Conservation (phyloP, 2,888 invertebrate genomes). For the Pyrrhia umbra region DNA sequence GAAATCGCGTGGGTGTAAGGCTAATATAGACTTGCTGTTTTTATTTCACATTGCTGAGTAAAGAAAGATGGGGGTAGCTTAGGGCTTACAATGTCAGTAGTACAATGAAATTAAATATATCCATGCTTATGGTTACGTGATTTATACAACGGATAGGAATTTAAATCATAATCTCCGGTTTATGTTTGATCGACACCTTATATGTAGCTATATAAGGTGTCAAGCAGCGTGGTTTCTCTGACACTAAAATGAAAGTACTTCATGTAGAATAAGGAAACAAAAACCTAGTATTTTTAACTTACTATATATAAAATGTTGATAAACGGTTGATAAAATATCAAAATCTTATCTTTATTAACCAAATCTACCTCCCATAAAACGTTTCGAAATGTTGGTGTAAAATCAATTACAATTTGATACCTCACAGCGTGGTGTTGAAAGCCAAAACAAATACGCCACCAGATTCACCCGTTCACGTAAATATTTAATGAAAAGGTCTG, state of each 20-base stretch:
- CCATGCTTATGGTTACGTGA: background rate
- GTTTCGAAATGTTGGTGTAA: no score
- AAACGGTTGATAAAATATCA: no score
- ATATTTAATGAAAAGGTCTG: slow-evolving; percentile 33
- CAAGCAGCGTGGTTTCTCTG: no score
- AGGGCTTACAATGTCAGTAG: background rate
- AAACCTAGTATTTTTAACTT: no score
- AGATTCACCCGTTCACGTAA: slow-evolving; percentile 30
- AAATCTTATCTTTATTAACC: no score
- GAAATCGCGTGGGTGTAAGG: slow-evolving; percentile 33
- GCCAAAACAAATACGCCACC: slow-evolving; percentile 25
- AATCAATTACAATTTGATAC: slow-evolving; percentile 21
- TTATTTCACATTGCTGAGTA: slow-evolving; percentile 5
- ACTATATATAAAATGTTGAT: no score
- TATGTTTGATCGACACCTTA: no score
- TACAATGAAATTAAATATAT: background rate
- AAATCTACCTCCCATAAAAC: no score
- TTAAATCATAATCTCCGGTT: no score
- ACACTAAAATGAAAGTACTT: no score
- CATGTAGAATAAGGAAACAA: no score
- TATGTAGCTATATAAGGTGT: no score
- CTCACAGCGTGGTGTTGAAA: slow-evolving; percentile 15
- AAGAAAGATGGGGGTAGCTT: background rate
- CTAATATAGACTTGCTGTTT: slow-evolving; percentile 27
- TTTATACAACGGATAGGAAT: background rate